Base-by-base conservation (phyloP, 2,113 vertebrate genomes). In the Corythornis vintsioides region DNA sequence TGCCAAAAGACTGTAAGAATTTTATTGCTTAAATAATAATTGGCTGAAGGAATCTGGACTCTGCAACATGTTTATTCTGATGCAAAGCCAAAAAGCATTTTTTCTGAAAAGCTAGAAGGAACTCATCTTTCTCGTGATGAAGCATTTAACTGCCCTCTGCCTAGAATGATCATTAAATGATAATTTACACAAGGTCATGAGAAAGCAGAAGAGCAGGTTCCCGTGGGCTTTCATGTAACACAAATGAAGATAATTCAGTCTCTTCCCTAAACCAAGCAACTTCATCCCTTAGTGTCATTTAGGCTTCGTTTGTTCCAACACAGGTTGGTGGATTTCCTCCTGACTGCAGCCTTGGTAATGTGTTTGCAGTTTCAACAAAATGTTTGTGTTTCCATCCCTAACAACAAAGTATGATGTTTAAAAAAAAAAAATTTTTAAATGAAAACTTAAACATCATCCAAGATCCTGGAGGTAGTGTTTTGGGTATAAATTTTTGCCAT, bases 21-120 rank as follows among this genome's bases (percentile, higher is more conserved):
- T 94, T 93, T 95, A 87, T 76, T 93, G 84, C 84, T 87, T 89
- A 92, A 94, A 89, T 85, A 92, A 77, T 79, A 82, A 84, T 59
- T 82, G 70, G 14, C 84, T 93, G 55, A 59, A 72, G 45, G 73
- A 48, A 90, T 81, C 63, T 89, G 89, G 63, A 76, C 80, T 89
- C 42, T 89, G 59, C 55, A 87, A 94, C 78, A 82, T 94, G 84
- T 87, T 95, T 93, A 83, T 91, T 93, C 59, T 92, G 87, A 94
- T 79, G 67, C 56, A 82, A 93, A 89, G 91, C 87, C 89, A 94
- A 86, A 33, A 91, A 91, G 22, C 7, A 63, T 83, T 92, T 91
- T 91, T 89, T 80, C 19, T 61, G 52, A 31, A 93, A 91, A 76
- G 7, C 77, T 61, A 42, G n/a, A 45, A 89, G 50, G 82, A 92